Percentiles rank a stretch among this genome's conserved stretches.
Evolutionary conservation across 2,888 invertebrate genomes (phyloP).

Genomic region (Xylophagus ater): DNA sequence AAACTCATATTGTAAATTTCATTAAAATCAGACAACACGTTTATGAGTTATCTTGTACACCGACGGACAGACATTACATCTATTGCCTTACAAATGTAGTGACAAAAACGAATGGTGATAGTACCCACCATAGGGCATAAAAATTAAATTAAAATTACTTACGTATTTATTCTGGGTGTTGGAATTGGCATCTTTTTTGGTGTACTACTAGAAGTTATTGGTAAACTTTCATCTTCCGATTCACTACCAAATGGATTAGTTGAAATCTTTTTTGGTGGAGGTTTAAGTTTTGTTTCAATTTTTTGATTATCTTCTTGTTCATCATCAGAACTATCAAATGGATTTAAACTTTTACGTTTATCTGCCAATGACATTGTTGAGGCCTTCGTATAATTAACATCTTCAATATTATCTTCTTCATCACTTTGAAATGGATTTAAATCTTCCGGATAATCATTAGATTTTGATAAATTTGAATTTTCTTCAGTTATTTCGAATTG

Average conservation of each 20-base stretch:
- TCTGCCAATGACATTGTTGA: slow-evolving; percentile 19
- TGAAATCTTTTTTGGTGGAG: slow-evolving; percentile 39
- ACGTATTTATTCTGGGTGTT: slow-evolving; percentile 32
- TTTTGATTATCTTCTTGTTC: slow-evolving; percentile 39
- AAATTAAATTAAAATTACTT: slow-evolving; percentile 20
- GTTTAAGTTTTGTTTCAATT: too few relatives aligned
- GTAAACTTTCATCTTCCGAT: slow-evolving; percentile 53
- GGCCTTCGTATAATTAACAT: slow-evolving; percentile 17
- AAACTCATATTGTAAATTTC: too few relatives aligned
- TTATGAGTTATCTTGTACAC: too few relatives aligned
- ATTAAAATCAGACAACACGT: too few relatives aligned
- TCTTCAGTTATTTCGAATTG: neutral
- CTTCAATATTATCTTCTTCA: slow-evolving; percentile 43
- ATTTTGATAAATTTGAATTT: neutral
- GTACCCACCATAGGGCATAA: neutral
- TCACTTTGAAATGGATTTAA: slow-evolving; percentile 77
- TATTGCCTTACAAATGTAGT: too few relatives aligned
- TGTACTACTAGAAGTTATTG: slow-evolving; percentile 22
- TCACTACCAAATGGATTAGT: slow-evolving; percentile 68
- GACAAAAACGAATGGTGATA: neutral
- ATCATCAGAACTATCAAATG: slow-evolving; percentile 58
- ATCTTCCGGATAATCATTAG: slow-evolving; percentile 54
- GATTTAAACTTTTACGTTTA: slow-evolving; percentile 41
- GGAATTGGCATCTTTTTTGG: slow-evolving; percentile 31
- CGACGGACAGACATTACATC: too few relatives aligned